Evolutionary conservation across 1,140 invertebrate species (phyloP), one percentile per base, ranked within the genome.

Genomic region (Drosophila pseudoananassae): DNA sequence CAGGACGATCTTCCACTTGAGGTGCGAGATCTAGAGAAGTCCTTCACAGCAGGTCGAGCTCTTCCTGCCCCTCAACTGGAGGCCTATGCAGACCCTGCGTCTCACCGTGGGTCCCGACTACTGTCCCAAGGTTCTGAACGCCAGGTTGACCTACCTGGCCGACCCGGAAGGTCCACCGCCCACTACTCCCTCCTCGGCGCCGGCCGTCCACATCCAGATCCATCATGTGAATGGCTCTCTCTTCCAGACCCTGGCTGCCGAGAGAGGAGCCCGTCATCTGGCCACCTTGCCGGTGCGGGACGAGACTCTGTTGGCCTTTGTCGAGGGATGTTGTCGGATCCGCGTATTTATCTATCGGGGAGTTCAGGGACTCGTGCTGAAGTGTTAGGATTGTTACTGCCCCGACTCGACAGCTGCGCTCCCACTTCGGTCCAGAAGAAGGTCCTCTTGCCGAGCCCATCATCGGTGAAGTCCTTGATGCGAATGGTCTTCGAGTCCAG

Each of bases 401-500:
- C 97, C 72, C 96, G 95, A 8, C 94, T 93, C 4, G 95, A 95
- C 0, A 97, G 97, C 89, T 97, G 95, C n/a, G 97, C 95, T 1
- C 97, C 97, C 57, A 95, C 94, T 5, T 97, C 97, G 8, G 97
- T 95, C 95, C 96, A 97, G 92, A 98, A 98, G 92, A 96, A 97
- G 0, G 96, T 95, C 54, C 96, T 94, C 90, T 93, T 93, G 47
- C 96, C 95, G 60, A 93, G 92, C 0, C 96, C 96, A 92, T 97
- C 95, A 79, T 97, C 98, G 1, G 92, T 93, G 49, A 98, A 95
- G 71, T 96, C 94, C 12, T 94, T 94, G 68, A 98, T 95, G 20
- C 93, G 92, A 8, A 98, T 94, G 0, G 96, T 97, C 92, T 97
- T 97, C 1, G 97, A 95, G 90, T 98, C 97, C 1, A 97, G 51